Percentiles rank a stretch among this genome's conserved stretches.
Conservation (phyloP, 2,113 vertebrate genomes). For the Platysternon megacephalum region DNA sequence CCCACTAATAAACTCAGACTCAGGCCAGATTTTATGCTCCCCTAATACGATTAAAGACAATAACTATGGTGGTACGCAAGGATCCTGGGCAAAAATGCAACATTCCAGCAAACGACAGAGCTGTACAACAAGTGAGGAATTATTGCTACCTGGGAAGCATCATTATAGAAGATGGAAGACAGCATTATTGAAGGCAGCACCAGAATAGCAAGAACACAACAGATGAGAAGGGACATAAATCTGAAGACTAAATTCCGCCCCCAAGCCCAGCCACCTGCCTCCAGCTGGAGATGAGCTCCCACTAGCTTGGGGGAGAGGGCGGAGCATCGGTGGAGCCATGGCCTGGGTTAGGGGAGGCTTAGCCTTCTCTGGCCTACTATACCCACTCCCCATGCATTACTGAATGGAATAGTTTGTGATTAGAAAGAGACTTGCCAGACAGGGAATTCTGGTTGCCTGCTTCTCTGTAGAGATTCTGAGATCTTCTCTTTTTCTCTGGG, state of each 20-base stretch:
- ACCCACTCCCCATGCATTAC: background rate
- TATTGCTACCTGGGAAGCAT: too few species aligned
- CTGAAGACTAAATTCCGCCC: background rate
- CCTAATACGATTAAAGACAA: rapidly evolving
- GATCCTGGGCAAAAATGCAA: too few species aligned
- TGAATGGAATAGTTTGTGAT: rapidly evolving
- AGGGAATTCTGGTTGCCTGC: slow-evolving; percentile 69
- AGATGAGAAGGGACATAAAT: too few species aligned
- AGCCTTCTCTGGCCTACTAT: background rate
- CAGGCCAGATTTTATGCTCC: background rate
- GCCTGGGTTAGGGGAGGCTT: background rate
- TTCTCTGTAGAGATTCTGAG: slow-evolving; percentile 43
- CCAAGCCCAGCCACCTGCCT: background rate
- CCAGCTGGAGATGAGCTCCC: background rate
- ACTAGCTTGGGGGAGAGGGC: too few species aligned
- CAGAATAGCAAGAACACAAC: too few species aligned
- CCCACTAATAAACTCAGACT: background rate
- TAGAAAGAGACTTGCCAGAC: slow-evolving; percentile 77
- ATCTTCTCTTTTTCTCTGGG: slow-evolving; percentile 66
- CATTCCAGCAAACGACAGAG: too few species aligned
- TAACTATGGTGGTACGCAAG: too few species aligned
- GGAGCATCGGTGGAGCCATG: background rate
- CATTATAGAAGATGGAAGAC: too few species aligned
- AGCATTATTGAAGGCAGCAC: too few species aligned
- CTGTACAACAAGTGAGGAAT: too few species aligned